These are phyloP conservation scores for Drosophila miranda DNA, from an alignment of 1,140 invertebrate genomes.

Conservation along the genomic window DNA sequence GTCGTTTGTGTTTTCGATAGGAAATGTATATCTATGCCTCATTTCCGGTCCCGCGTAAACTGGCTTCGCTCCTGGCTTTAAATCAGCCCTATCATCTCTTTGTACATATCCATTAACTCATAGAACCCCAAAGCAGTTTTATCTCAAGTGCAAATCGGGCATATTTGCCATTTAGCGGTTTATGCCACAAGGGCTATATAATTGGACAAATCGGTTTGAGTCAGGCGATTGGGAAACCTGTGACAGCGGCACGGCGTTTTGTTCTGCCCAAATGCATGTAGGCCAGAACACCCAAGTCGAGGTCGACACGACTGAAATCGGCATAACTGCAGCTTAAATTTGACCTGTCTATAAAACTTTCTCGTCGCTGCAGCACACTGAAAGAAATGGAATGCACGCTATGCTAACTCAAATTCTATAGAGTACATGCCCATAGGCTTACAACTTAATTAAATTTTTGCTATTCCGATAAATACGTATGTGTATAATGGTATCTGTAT, in stretches of 20 bases:
- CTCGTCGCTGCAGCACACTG: slow-evolving; percentile 30
- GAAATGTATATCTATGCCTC: neutral
- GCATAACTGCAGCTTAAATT: slow-evolving; percentile 17
- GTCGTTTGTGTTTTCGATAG: no score
- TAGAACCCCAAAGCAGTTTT: slow-evolving; percentile 54
- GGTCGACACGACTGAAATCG: slow-evolving; percentile 21
- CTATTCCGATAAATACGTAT: no score
- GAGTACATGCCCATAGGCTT: no score
- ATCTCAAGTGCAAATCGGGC: slow-evolving; percentile 66
- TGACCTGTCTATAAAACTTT: neutral
- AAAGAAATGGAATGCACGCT: slow-evolving; percentile 10
- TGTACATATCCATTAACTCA: slow-evolving; percentile 49
- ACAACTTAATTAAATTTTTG: neutral
- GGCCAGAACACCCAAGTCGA: slow-evolving; percentile 19
- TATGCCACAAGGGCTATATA: slow-evolving; percentile 64
- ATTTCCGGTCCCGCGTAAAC: no score
- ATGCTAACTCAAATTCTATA: no score
- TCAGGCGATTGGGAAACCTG: slow-evolving; percentile 49
- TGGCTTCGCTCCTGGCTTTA: slow-evolving; percentile 25
- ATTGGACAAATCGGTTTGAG: slow-evolving; percentile 69
- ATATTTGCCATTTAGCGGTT: slow-evolving; percentile 66
- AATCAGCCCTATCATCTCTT: slow-evolving; percentile 4
- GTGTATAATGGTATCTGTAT: neutral
- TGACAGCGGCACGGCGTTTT: slow-evolving; percentile 20
- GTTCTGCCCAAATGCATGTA: slow-evolving; percentile 24